Evolutionary conservation across 2,113 vertebrate species (phyloP).

Genomic region (Hippoglossus stenolepis): DNA sequence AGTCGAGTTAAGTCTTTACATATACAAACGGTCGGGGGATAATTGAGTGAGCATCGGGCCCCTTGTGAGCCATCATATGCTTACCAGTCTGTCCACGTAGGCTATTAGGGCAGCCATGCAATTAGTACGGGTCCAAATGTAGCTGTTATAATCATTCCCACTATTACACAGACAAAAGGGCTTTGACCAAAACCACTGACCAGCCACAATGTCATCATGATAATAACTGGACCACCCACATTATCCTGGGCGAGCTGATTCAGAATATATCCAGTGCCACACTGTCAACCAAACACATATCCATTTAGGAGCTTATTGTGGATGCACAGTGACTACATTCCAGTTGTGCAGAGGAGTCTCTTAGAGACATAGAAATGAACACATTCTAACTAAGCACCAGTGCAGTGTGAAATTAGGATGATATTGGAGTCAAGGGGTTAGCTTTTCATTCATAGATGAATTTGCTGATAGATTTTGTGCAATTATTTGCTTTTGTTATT

Average conservation of each 20-base stretch:
- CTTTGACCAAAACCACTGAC: conserved; percentile 47
- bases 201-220: conserved; percentile 19
- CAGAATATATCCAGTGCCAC: conserved; percentile 15
- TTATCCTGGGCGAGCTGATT: conserved; percentile 14
- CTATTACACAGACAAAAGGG: conserved; percentile 51
- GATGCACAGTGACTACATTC: conserved; percentile 14
- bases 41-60: conserved; percentile 41
- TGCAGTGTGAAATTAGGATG: background rate
- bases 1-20: conserved; percentile 57
- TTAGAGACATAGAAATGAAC: background rate
- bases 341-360: background rate
- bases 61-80: conserved; percentile 43
- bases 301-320: conserved; percentile 33
- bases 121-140: conserved; percentile 58
- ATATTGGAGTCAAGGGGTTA: too few species aligned
- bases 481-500: conserved; percentile 37
- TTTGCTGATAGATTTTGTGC: conserved; percentile 33
- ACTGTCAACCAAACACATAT: conserved; percentile 24
- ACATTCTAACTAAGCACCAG: background rate
- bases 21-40: conserved; percentile 53
- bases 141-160: conserved; percentile 64
- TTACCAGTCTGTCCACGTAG: conserved; percentile 59
- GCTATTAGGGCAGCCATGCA: conserved; percentile 51
- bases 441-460: conserved; percentile 18
- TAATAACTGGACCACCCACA: conserved; percentile 17